Conservation (phyloP, 2,888 invertebrate species). For the Pachycephus smyrnensis region DNA sequence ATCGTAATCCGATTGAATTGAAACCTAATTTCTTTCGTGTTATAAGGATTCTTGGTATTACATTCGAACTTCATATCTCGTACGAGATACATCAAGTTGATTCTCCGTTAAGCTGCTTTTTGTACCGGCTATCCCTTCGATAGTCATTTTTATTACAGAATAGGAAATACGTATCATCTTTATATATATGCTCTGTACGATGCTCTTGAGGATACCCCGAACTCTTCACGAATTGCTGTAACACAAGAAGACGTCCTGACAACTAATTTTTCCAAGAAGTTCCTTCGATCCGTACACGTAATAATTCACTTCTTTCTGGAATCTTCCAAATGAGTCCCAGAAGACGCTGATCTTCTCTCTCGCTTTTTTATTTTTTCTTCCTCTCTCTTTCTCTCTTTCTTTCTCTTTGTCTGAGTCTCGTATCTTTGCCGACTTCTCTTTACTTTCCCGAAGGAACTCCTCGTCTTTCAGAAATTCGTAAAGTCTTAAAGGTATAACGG, state of each 20-base stretch:
- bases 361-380: not conserved
- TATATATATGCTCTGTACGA: not conserved
- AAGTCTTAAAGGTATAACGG: not conserved
- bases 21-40: not conserved
- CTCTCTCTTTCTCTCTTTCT: conserved; percentile 22
- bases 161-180: not conserved
- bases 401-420: conserved; percentile 13
- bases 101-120: not conserved
- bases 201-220: not conserved
- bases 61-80: not conserved
- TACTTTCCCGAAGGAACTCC: conserved; percentile 8
- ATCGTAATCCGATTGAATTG: not conserved
- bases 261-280: not conserved
- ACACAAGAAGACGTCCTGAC: not conserved
- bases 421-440: conserved; percentile 1
- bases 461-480: not conserved
- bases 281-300: not conserved
- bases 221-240: not conserved
- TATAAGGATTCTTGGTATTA: not conserved
- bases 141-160: not conserved
- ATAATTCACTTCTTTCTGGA: not conserved
- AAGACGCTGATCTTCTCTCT: conserved; percentile 12
- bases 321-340: not conserved
- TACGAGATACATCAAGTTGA: not conserved
- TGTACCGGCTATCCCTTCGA: not conserved